A percentile compares a stretch with the other conserved stretches of the same genome.
phyloP scores from a whole-genome alignment of 2,113 vertebrate genomes.

The Trematocara unimaculatum region DNA sequence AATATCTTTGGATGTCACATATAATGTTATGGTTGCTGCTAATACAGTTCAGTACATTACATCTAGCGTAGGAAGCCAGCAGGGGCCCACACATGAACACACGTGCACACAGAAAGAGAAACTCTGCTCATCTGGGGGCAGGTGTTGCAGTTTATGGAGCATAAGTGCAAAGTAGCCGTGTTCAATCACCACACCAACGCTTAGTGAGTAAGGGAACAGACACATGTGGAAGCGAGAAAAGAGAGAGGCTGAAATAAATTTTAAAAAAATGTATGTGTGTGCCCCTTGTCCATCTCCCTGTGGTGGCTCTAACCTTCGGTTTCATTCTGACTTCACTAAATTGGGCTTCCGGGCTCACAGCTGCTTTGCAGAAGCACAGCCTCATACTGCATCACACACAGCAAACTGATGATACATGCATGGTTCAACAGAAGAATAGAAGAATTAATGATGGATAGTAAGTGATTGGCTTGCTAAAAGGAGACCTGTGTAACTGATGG shows the following conservation, averaged over 20 bases:
- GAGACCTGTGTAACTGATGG: background rate
- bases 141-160: conserved; percentile 67
- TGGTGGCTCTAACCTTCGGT: conserved; percentile 40
- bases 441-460: background rate
- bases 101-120: background rate
- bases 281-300: conserved; percentile 22
- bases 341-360: conserved; percentile 56
- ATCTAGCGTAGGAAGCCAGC: conserved; percentile 8
- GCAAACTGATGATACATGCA: background rate
- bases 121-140: conserved; percentile 41
- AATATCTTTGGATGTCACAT: background rate
- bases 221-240: conserved; percentile 27
- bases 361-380: conserved; percentile 35
- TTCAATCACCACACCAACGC: conserved; percentile 46
- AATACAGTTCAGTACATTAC: conserved; percentile 14
- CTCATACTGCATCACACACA: background rate
- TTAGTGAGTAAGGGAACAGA: conserved; percentile 23
- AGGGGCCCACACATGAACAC: conserved; percentile 9
- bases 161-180: conserved; percentile 45
- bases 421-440: background rate
- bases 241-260: conserved; percentile 12
- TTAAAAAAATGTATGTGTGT: fast-evolving
- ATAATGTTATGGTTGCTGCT: background rate
- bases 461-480: background rate
- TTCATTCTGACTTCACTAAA: conserved; percentile 48